phyloP scores from a whole-genome alignment of 1,140 invertebrate genomes.

The Danaus plexippus region DNA sequence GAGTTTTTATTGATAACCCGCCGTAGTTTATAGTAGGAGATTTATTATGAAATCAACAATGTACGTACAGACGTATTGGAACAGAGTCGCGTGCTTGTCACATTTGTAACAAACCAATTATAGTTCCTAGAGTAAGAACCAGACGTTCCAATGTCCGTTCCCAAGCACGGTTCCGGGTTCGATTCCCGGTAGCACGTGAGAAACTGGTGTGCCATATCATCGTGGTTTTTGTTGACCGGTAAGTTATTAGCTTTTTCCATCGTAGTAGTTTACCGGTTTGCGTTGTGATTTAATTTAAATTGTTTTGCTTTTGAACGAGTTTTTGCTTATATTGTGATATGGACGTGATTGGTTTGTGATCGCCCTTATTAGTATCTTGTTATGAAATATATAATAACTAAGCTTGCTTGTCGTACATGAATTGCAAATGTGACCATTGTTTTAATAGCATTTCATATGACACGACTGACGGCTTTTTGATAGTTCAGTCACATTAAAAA shows the following conservation, averaged over 20 bases:
- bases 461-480: no score
- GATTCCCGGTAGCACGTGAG: slow-evolving; percentile 60
- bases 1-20: no score
- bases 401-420: no score
- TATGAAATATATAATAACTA: no score
- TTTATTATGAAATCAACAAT: no score
- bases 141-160: slow-evolving; percentile 43
- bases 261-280: slow-evolving; percentile 19
- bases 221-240: slow-evolving; percentile 32
- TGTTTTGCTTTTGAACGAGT: slow-evolving; percentile 5
- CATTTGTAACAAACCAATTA: slow-evolving; percentile 35
- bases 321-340: no score
- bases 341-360: no score
- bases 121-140: slow-evolving; percentile 25
- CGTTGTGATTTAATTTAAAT: slow-evolving; percentile 21
- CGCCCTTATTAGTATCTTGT: no score
- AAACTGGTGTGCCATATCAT: slow-evolving; percentile 44
- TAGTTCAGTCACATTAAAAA: no score
- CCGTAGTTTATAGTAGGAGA: no score
- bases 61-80: neutral
- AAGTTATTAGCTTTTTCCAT: slow-evolving; percentile 22
- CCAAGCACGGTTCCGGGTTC: slow-evolving; percentile 54
- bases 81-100: slow-evolving; percentile 17
- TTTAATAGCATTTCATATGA: no score
- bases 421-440: no score